A percentile compares a stretch with the other conserved stretches of the same genome.
Conservation (phyloP, 2,113 vertebrate species). For the Limnothrissa miodon region DNA sequence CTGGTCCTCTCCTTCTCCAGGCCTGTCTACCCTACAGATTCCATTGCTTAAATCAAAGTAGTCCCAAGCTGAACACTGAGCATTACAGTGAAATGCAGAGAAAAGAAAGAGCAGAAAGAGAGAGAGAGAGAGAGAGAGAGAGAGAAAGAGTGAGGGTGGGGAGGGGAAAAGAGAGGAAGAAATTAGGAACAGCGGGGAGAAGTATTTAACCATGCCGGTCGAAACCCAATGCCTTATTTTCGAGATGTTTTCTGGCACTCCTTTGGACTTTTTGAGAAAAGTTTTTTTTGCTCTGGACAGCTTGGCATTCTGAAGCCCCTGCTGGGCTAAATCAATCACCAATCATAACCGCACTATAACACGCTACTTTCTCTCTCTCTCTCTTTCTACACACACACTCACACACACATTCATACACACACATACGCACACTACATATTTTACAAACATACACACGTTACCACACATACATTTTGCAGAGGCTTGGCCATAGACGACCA, state of each 20-base stretch:
- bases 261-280: not conserved
- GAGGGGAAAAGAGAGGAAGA: not conserved
- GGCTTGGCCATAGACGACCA: not conserved
- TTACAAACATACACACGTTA: too few relatives aligned
- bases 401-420: not conserved
- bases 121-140: not conserved
- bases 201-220: constrained; percentile 1
- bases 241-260: constrained; percentile 5
- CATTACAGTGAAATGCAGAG: not conserved
- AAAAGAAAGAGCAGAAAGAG: not conserved
- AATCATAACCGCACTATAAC: not conserved
- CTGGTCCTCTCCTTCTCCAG: not conserved
- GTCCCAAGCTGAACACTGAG: not conserved
- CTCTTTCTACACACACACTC: not conserved
- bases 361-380: not conserved
- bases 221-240: constrained; percentile 20
- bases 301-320: not conserved
- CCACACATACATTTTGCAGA: not conserved
- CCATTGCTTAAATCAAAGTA: constrained; percentile 13
- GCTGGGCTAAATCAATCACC: not conserved
- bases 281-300: not conserved
- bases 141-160: not conserved
- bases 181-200: not conserved
- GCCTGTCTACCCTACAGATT: not conserved
- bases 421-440: too few relatives aligned